Conservation (phyloP, 2,888 invertebrate genomes). For the Calameuta pallipes region DNA sequence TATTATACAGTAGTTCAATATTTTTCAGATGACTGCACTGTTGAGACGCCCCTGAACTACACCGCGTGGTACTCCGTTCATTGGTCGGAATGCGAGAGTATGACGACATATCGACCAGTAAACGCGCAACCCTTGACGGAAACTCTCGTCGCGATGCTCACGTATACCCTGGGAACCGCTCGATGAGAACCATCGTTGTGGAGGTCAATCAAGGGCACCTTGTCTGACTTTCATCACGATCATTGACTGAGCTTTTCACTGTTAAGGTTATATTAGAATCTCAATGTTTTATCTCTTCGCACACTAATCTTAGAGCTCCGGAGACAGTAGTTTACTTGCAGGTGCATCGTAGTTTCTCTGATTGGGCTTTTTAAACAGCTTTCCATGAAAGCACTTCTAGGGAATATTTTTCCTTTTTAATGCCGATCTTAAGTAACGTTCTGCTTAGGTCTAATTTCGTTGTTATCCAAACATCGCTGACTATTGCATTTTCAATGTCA, state of each 20-base stretch:
- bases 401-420: not conserved
- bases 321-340: not conserved
- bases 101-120: slow-evolving; percentile 48
- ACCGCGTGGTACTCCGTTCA: slow-evolving; percentile 24
- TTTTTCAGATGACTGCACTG: not conserved
- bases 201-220: slow-evolving; percentile 59
- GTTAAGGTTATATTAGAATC: slow-evolving; percentile 24
- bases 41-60: not conserved
- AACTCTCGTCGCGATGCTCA: not conserved
- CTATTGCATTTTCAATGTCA: not conserved
- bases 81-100: slow-evolving; percentile 22
- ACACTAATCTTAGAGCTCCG: not conserved
- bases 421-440: not conserved
- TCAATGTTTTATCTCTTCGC: not conserved
- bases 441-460: not conserved
- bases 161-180: slow-evolving; percentile 9
- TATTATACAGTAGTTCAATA: not conserved
- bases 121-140: slow-evolving; percentile 23
- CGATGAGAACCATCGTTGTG: slow-evolving; percentile 46
- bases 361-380: not conserved
- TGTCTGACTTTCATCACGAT: slow-evolving; percentile 47
- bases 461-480: not conserved
- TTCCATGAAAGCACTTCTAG: not conserved
- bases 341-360: not conserved
- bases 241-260: slow-evolving; percentile 29